Conservation (phyloP, 2,888 invertebrate species). For the Mechanitis messenoides region DNA sequence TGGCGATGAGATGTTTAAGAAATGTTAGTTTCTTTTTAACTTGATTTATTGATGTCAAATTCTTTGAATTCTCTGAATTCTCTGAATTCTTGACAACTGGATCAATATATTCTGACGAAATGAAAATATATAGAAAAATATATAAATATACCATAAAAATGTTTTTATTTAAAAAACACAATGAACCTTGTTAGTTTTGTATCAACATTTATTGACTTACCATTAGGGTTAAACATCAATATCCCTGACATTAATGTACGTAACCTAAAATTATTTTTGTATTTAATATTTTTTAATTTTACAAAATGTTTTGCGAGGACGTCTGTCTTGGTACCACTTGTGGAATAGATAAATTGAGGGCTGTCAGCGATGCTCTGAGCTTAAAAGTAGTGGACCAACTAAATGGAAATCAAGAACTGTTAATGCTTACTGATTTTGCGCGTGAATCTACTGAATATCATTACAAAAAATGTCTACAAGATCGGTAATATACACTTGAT, state of each 20-base stretch:
- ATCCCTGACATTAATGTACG: no score
- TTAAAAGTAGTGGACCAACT: slow-evolving; percentile 54
- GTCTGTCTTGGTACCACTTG: slow-evolving; percentile 41
- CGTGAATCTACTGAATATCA: slow-evolving; percentile 56
- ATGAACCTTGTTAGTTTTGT: background rate
- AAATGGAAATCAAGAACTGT: slow-evolving; percentile 55
- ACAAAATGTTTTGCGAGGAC: slow-evolving; percentile 43
- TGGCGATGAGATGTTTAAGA: no score
- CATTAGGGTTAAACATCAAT: no score
- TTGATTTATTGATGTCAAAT: no score
- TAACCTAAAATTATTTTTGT: no score
- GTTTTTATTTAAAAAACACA: background rate
- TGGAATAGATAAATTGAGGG: slow-evolving; percentile 39
- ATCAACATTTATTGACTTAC: no score
- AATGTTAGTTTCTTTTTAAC: no score
- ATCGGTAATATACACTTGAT: slow-evolving; percentile 40
- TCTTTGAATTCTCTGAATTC: no score
- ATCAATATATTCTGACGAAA: background rate
- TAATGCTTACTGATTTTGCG: slow-evolving; percentile 57
- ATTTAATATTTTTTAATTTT: no score
- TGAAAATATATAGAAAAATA: background rate
- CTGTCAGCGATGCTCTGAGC: slow-evolving; percentile 47
- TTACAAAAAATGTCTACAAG: slow-evolving; percentile 50
- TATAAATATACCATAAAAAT: background rate
- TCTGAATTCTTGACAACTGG: no score